These are phyloP conservation scores for Drosophila demipolita DNA, from an alignment of 2,888 invertebrate genomes.

Conservation along the genomic window DNA sequence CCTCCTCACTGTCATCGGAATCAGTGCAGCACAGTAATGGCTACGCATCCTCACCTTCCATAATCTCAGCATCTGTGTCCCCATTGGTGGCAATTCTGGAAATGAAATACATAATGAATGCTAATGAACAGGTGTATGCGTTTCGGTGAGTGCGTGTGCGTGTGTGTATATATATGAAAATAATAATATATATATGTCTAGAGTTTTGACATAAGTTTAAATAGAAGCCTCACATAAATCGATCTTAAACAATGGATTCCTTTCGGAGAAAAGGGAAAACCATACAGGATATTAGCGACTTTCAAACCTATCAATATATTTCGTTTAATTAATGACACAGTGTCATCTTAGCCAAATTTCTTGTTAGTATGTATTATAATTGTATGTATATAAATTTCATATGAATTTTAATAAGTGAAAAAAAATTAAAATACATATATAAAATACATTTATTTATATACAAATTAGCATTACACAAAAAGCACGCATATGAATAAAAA, in stretches of 20 bases:
- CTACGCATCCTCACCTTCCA: conserved; percentile 84
- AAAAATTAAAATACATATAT: not conserved
- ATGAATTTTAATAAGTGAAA: not conserved
- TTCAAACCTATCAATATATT: not conserved
- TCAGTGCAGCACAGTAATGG: conserved; percentile 84
- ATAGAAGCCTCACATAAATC: not conserved
- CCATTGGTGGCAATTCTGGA: conserved; percentile 80
- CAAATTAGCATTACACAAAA: not conserved
- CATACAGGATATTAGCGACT: not conserved
- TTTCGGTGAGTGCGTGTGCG: not conserved
- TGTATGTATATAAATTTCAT: not conserved
- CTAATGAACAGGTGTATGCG: conserved; percentile 10
- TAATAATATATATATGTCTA: not conserved
- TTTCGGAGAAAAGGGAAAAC: not conserved
- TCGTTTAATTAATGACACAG: not conserved
- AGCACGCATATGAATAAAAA: conserved; percentile 10
- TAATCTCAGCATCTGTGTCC: conserved; percentile 73
- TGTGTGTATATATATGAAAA: not conserved
- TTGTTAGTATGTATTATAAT: conserved; percentile 2
- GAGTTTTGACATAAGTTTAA: not conserved
- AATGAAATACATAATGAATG: conserved; percentile 49
- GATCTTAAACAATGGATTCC: not conserved
- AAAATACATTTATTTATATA: not conserved
- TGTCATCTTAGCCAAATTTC: not conserved
- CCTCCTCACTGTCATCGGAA: conserved; percentile 83